Percentiles rank a stretch among this genome's conserved stretches.
These are phyloP conservation scores for Cryptocephalus moraei DNA, from an alignment of 2,888 invertebrate species.

Conservation along the genomic window DNA sequence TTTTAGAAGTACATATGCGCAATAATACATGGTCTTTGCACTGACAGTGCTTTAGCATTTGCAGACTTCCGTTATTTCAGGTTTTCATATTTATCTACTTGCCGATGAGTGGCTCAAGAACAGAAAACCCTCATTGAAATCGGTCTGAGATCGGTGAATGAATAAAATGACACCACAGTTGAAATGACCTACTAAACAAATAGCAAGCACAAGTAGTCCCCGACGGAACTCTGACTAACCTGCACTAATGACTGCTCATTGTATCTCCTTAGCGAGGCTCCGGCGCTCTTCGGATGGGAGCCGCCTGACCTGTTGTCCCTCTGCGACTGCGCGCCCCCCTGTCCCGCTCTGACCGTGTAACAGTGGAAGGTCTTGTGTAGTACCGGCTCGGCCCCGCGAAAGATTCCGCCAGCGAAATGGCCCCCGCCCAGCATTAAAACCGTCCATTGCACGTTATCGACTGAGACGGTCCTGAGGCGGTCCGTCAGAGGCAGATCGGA, in stretches of 20 bases:
- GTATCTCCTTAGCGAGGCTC: slow-evolving; percentile 67
- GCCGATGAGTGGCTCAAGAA: too few species aligned
- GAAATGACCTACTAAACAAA: too few species aligned
- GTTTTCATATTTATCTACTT: too few species aligned
- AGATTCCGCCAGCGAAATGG: slow-evolving; percentile 67
- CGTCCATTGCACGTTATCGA: slow-evolving; percentile 47
- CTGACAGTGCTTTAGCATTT: too few species aligned
- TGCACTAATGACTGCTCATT: slow-evolving; percentile 66
- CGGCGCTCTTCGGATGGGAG: slow-evolving; percentile 65
- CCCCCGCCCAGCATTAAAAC: slow-evolving; percentile 79
- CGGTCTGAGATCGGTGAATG: too few species aligned
- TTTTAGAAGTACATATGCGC: too few species aligned
- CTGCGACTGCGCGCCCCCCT: slow-evolving; percentile 65
- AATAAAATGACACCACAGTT: too few species aligned
- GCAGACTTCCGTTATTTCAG: too few species aligned
- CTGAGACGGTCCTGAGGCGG: slow-evolving; percentile 26
- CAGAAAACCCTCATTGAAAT: too few species aligned
- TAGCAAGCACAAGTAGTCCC: too few species aligned
- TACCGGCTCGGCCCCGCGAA: slow-evolving; percentile 43
- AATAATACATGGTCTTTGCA: too few species aligned
- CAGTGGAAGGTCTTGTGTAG: slow-evolving; percentile 77
- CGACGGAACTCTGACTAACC: slow-evolving; percentile 37
- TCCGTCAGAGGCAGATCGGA: slow-evolving; percentile 2
- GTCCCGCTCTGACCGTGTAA: slow-evolving; percentile 74
- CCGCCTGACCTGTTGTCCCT: slow-evolving; percentile 51